A percentile compares a stretch with the other conserved stretches of the same genome.
phyloP scores from a whole-genome alignment of 2,797 vertebrate species.

The Erethizon dorsatum region DNA sequence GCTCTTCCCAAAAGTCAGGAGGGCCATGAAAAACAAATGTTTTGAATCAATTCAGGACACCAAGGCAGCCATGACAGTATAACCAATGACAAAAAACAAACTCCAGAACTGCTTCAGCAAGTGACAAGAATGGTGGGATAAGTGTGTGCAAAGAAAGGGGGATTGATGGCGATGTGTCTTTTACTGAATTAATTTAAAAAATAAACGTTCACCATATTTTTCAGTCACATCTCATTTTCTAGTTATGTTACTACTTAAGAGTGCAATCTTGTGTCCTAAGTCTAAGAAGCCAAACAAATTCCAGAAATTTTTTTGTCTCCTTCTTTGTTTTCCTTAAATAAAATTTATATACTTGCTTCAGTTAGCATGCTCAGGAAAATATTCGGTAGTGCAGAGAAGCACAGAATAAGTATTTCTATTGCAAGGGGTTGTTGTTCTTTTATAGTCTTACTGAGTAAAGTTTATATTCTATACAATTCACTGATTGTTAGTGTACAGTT shows the following conservation, averaged over 20 bases:
- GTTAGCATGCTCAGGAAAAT: slow-evolving; percentile 5
- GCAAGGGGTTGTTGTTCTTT: neutral
- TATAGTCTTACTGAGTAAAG: neutral
- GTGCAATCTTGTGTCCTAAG: neutral
- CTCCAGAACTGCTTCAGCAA: neutral
- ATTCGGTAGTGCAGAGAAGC: neutral
- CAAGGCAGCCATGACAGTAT: neutral
- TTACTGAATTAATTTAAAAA: neutral
- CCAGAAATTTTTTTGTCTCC: neutral
- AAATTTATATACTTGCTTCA: slow-evolving; percentile 6
- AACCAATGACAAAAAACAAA: neutral
- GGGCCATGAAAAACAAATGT: neutral
- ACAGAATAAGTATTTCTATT: neutral
- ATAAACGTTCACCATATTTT: neutral
- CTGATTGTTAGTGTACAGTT: neutral
- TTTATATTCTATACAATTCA: neutral
- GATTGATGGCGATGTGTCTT: neutral
- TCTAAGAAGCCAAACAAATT: neutral
- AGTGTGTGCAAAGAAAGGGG: neutral
- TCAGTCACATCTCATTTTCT: neutral
- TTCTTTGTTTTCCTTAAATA: neutral
- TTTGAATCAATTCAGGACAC: neutral
- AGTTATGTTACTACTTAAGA: neutral
- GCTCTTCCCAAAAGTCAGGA: neutral
- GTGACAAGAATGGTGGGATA: neutral